phyloP scores from a whole-genome alignment of 2,113 vertebrate species.

The Phoenicopterus ruber region DNA sequence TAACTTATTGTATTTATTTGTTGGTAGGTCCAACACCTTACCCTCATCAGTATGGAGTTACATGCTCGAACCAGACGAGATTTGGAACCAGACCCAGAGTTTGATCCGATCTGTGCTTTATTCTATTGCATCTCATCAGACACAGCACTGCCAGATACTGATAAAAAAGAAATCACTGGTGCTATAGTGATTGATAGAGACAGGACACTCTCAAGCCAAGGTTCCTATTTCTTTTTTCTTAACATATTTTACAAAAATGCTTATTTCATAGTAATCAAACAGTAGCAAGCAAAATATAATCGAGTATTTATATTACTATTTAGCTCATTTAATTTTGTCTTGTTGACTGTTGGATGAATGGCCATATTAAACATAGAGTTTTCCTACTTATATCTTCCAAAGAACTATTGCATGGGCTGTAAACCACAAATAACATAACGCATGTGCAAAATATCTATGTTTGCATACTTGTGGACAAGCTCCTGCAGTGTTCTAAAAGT shows the following conservation, averaged over 20 bases:
- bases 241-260: constrained; percentile 5
- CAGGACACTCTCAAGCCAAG: constrained; percentile 70
- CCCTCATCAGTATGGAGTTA: constrained; percentile 93
- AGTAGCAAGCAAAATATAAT: constrained; percentile 56
- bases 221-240: constrained; percentile 72
- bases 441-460: background rate
- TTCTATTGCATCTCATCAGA: constrained; percentile 96
- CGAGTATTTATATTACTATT: constrained; percentile 5
- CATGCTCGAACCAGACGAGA: constrained; percentile 92
- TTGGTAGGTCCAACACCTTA: constrained; percentile 89
- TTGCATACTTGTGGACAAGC: constrained; percentile 17
- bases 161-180: constrained; percentile 81
- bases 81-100: constrained; percentile 95
- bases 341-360: constrained; percentile 55
- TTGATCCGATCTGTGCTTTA: constrained; percentile 97
- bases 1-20: constrained; percentile 24
- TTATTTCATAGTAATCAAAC: constrained; percentile 38
- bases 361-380: constrained; percentile 29
- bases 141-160: constrained; percentile 73
- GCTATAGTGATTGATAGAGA: constrained; percentile 89
- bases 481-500: constrained; percentile 65
- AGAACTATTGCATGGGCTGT: constrained; percentile 56
- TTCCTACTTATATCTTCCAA: constrained; percentile 67
- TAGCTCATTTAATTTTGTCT: constrained; percentile 60
- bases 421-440: background rate